phyloP scores from a whole-genome alignment of 2,888 invertebrate species.

The Oxycera nigricornis region DNA sequence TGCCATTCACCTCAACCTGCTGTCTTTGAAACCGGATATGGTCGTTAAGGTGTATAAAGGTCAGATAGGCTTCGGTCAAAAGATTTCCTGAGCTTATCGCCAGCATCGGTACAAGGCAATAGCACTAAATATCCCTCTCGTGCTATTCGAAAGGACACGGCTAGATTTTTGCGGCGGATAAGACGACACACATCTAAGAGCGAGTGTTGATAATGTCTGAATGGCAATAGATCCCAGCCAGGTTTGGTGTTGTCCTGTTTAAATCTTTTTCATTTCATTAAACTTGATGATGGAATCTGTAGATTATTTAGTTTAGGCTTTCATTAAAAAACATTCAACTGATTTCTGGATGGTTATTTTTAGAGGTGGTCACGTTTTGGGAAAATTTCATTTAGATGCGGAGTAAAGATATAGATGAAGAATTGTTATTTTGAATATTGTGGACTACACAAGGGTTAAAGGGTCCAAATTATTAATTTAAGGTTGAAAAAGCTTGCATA shows the following conservation, averaged over 20 bases:
- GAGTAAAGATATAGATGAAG: not conserved
- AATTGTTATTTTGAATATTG: not conserved
- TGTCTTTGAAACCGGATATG: conserved; percentile 35
- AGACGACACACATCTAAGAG: conserved; percentile 6
- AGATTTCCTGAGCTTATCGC: not conserved
- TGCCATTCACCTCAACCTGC: conserved; percentile 22
- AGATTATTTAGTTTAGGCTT: conserved; percentile 24
- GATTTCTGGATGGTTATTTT: not conserved
- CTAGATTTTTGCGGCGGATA: conserved; percentile 28
- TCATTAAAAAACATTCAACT: not conserved
- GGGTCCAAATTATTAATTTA: no score
- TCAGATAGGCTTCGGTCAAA: not conserved
- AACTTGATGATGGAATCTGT: conserved; percentile 24
- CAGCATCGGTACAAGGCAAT: not conserved
- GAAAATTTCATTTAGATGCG: conserved; percentile 27
- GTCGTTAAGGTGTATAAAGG: conserved; percentile 33
- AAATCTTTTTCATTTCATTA: conserved; percentile 11
- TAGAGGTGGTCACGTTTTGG: not conserved
- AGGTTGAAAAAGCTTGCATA: not conserved
- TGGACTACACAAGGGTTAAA: not conserved
- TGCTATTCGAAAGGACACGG: not conserved
- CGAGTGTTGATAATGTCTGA: conserved; percentile 10
- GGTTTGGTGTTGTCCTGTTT: conserved; percentile 5
- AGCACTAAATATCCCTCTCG: not conserved
- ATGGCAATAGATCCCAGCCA: conserved; percentile 21